These are phyloP conservation scores for Psettodes erumei DNA, from an alignment of 2,113 vertebrate species.

Conservation along the genomic window DNA sequence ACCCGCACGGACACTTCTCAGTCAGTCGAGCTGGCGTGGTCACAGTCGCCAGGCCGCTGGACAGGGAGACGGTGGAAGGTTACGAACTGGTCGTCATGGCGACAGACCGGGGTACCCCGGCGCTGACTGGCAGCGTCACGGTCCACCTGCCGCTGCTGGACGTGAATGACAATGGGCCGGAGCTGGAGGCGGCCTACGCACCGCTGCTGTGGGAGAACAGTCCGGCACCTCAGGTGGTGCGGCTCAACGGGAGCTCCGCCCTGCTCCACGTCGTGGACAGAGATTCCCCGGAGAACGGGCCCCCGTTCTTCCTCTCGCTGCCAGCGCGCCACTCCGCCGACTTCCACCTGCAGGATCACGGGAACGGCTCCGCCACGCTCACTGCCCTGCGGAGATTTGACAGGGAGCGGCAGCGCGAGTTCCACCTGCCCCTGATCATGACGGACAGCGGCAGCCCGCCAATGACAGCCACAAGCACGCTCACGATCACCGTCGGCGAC, in stretches of 20 bases:
- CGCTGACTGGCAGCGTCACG: constrained; percentile 83
- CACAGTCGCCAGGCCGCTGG: constrained; percentile 81
- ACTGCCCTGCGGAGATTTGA: constrained; percentile 88
- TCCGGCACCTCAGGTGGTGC: constrained; percentile 82
- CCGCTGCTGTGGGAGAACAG: constrained; percentile 90
- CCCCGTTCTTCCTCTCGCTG: constrained; percentile 86
- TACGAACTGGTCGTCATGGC: constrained; percentile 87
- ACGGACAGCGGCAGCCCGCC: constrained; percentile 87
- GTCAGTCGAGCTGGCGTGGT: constrained; percentile 82
- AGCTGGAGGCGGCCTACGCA: constrained; percentile 84
- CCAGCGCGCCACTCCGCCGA: constrained; percentile 78
- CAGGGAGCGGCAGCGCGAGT: constrained; percentile 87
- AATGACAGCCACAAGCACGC: constrained; percentile 86
- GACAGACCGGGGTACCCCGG: constrained; percentile 84
- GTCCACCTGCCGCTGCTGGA: constrained; percentile 86
- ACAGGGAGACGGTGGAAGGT: constrained; percentile 81
- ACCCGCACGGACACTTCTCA: constrained; percentile 83
- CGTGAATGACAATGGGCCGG: constrained; percentile 89
- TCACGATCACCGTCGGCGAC: constrained; percentile 89
- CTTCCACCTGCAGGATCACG: constrained; percentile 89
- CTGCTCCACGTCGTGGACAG: constrained; percentile 85
- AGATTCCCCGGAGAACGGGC: constrained; percentile 85
- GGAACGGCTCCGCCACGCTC: constrained; percentile 87
- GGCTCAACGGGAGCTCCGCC: constrained; percentile 83
- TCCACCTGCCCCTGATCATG: constrained; percentile 86